Evolutionary conservation across 2,888 invertebrate species (phyloP), one percentile per base, ranked within the genome.

Genomic region (Iselma pallidipennis): DNA sequence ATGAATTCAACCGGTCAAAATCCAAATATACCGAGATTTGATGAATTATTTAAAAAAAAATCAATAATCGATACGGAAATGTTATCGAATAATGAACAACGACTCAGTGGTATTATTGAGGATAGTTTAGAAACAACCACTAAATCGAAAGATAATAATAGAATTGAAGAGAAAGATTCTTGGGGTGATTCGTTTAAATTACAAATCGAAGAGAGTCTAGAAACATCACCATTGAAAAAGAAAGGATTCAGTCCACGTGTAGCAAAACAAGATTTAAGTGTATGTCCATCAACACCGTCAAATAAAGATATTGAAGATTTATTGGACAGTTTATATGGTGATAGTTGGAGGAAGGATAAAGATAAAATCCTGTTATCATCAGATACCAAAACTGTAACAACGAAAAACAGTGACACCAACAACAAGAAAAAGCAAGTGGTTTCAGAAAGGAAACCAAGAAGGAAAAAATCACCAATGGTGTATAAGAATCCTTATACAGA

Each of bases 291-390:
- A 48, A 54, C 45, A 29, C 25, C n/a, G 9, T 45, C 45, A 0
- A 45, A 45, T n/a, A 62, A 68, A 19, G 67, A 66, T 45, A 56
- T 65, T 37, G 68, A 70, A 51, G 70, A 71, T 49, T 29, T 80
- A 16, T 66, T 81, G 49, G 80, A 80, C 65, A 70, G 74, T 50
- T 49, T 81, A 6, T 81, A 81, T 70, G 81, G 81, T 29, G 65
- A 70, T 33, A 72, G 69, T 37, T 81, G 81, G 81, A 74, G 79
- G 66, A 71, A 69, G 54, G 75, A 78, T 57, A 73, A 72, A 62
- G 71, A 77, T 23, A 62, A 70, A 50, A 66, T 80, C 53, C 65
- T 78, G 55, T 71, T 76, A 4, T 71, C 67, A 66, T 76, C 77
- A 12, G 79, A 76, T 61, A 70, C 72, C 1, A 45, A 45, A 23